Evolutionary conservation across 2,113 vertebrate species (phyloP).

Genomic region (Cyphomyrus discorhynchus): DNA sequence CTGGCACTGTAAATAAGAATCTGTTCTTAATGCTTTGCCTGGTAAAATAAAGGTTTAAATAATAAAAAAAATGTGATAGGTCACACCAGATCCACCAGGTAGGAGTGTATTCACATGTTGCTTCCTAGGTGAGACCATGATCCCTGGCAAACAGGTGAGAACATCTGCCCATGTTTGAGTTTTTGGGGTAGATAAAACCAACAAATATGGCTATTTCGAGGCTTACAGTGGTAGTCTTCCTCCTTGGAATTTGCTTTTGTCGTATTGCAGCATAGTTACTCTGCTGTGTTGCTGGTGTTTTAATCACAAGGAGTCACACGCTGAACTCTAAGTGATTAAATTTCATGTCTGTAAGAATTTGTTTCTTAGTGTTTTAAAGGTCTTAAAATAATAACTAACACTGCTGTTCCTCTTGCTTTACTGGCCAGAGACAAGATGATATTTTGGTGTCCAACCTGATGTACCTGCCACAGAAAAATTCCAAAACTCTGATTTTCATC

Average conservation of each 20-base stretch:
- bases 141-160: background rate
- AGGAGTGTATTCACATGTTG: background rate
- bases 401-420: background rate
- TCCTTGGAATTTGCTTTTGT: background rate
- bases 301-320: background rate
- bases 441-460: background rate
- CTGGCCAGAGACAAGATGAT: background rate
- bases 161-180: background rate
- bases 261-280: background rate
- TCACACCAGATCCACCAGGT: background rate
- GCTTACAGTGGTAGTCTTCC: background rate
- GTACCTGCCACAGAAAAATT: background rate
- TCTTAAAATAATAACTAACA: background rate
- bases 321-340: background rate
- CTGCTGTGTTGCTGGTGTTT: background rate
- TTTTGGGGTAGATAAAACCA: background rate
- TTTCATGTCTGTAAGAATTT: background rate
- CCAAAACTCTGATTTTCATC: background rate
- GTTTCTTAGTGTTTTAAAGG: background rate
- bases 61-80: background rate
- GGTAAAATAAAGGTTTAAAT: no score
- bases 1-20: no score
- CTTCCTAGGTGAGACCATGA: background rate
- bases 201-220: background rate
- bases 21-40: no score